A percentile compares a stretch with the other conserved stretches of the same genome.
These are phyloP conservation scores for Rhogogaster chlorosoma DNA, from an alignment of 2,888 invertebrate genomes.

Conservation along the genomic window DNA sequence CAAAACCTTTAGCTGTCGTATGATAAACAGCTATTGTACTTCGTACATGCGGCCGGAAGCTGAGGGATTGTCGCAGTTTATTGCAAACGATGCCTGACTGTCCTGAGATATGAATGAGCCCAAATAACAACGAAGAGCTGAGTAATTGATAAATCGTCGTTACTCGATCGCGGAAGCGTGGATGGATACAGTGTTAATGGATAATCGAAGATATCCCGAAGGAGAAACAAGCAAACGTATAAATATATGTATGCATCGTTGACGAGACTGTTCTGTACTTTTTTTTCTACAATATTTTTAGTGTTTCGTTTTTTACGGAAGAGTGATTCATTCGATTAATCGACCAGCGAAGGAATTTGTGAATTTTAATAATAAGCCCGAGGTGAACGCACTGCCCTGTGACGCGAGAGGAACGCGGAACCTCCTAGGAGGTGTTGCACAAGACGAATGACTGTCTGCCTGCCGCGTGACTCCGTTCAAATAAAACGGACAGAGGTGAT, in stretches of 20 bases:
- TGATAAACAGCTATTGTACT: not conserved
- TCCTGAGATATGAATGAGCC: not conserved
- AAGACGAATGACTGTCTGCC: conserved; percentile 74
- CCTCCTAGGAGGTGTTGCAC: conserved; percentile 67
- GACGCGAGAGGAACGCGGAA: conserved; percentile 76
- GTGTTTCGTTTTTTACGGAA: not conserved
- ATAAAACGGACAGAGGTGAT: conserved; percentile 54
- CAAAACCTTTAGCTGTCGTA: not conserved
- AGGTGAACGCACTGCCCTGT: conserved; percentile 75
- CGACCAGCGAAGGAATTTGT: conserved; percentile 26
- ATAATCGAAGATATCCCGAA: not conserved
- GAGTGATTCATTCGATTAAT: conserved; percentile 22
- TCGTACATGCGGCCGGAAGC: not conserved
- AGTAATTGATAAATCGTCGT: not conserved
- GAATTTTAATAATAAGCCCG: conserved; percentile 68
- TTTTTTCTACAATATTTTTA: not conserved
- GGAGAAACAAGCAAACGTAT: not conserved
- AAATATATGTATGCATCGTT: not conserved
- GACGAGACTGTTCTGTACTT: not conserved
- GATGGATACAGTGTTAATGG: not conserved
- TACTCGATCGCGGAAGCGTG: not conserved
- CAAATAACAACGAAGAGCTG: not conserved
- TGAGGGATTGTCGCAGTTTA: not conserved
- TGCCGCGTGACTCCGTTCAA: conserved; percentile 67
- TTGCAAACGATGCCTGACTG: not conserved